Conservation (phyloP, 2,888 invertebrate species). For the Corbicula japonica region DNA sequence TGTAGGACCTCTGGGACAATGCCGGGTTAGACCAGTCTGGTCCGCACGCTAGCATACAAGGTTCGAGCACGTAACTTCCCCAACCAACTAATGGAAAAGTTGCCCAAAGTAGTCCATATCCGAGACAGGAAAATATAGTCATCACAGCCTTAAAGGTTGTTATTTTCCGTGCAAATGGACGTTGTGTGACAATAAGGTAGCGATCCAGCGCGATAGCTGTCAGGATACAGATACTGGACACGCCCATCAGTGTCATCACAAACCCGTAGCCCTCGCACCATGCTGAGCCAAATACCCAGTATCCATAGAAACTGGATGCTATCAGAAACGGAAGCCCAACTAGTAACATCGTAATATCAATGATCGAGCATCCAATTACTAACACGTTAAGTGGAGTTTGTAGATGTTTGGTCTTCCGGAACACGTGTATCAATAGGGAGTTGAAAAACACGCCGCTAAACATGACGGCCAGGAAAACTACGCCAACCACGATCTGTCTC, state of each 20-base stretch:
- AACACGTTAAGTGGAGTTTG: slow-evolving; percentile 53
- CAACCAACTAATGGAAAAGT: slow-evolving; percentile 52
- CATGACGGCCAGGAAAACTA: too few species aligned
- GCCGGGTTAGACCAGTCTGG: slow-evolving; percentile 44
- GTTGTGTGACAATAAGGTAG: slow-evolving; percentile 41
- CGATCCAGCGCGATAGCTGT: slow-evolving; percentile 48
- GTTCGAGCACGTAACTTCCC: slow-evolving; percentile 40
- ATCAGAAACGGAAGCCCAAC: slow-evolving; percentile 43
- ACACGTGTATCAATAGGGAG: too few species aligned
- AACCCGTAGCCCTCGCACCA: slow-evolving; percentile 50
- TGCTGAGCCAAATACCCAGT: slow-evolving; percentile 40
- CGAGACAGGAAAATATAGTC: slow-evolving; percentile 39
- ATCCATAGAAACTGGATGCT: slow-evolving; percentile 38
- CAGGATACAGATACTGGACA: slow-evolving; percentile 41
- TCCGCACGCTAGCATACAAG: slow-evolving; percentile 32
- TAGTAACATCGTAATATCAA: slow-evolving; percentile 33
- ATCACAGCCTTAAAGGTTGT: slow-evolving; percentile 43
- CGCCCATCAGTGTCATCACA: slow-evolving; percentile 31
- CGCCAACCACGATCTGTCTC: too few species aligned
- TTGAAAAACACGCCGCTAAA: too few species aligned
- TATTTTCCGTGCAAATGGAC: slow-evolving; percentile 40
- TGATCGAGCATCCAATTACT: slow-evolving; percentile 33
- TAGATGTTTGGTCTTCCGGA: slow-evolving; percentile 19
- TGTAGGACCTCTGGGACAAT: slow-evolving; percentile 34
- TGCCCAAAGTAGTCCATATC: slow-evolving; percentile 52